Conservation (phyloP, 2,888 invertebrate species). For the Drosophila kokeensis region DNA sequence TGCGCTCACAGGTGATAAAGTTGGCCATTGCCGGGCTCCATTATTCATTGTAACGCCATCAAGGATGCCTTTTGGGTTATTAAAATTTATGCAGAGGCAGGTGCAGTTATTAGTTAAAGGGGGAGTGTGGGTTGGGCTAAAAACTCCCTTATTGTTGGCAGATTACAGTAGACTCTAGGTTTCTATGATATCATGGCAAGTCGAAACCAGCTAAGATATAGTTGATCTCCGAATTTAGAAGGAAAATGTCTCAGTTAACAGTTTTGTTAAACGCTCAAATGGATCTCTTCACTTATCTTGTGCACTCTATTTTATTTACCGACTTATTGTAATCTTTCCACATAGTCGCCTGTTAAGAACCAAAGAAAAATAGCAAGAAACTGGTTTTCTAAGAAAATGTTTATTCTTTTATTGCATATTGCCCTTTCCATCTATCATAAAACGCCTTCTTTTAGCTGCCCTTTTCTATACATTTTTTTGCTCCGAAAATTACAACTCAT, state of each 20-base stretch:
- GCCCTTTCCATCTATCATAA: not conserved
- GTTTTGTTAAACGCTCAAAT: not conserved
- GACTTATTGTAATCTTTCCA: not conserved
- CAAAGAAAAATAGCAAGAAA: not conserved
- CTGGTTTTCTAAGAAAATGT: slow-evolving; percentile 19
- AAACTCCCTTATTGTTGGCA: not conserved
- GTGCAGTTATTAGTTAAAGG: slow-evolving; percentile 29
- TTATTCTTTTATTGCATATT: slow-evolving; percentile 8
- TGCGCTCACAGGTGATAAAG: slow-evolving; percentile 71
- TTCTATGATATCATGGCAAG: not conserved
- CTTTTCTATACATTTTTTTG: slow-evolving; percentile 11
- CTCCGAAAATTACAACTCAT: slow-evolving; percentile 54
- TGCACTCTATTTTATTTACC: not conserved
- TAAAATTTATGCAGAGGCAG: slow-evolving; percentile 70
- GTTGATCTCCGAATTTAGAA: not conserved
- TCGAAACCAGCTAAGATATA: not conserved
- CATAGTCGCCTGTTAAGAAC: not conserved
- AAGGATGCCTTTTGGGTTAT: slow-evolving; percentile 41
- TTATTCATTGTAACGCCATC: slow-evolving; percentile 69
- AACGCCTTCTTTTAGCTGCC: not conserved
- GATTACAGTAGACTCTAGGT: slow-evolving; percentile 3
- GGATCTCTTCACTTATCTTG: not conserved
- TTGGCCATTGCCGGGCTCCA: slow-evolving; percentile 48
- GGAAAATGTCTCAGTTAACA: not conserved
- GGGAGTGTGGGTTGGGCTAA: not conserved